Conservation (phyloP, 2,888 invertebrate genomes). For the Meandrusa payeni region DNA sequence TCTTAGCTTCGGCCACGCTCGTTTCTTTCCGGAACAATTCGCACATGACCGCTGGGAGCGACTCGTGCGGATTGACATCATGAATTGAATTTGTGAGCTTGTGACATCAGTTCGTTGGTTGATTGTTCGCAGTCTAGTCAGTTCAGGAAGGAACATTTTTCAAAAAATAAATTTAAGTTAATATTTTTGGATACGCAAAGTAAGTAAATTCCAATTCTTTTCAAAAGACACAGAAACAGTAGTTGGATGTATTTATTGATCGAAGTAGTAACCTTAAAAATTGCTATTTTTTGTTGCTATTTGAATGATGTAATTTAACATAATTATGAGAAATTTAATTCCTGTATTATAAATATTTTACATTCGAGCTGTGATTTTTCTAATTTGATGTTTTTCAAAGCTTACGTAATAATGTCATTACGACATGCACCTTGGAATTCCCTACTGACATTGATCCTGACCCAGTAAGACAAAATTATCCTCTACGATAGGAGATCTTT, state of each 20-base stretch:
- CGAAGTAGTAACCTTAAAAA: constrained; percentile 10
- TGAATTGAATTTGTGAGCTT: too few relatives aligned
- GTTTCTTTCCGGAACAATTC: constrained; percentile 3
- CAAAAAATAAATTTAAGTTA: constrained; percentile 12
- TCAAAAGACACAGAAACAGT: too few relatives aligned
- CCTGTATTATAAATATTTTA: neutral
- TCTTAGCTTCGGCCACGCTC: constrained; percentile 7
- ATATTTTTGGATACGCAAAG: constrained; percentile 6
- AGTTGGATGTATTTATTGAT: constrained; percentile 14
- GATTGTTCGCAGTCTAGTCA: constrained; percentile 1
- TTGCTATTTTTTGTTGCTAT: neutral
- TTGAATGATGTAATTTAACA: neutral
- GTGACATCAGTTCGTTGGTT: constrained; percentile 20
- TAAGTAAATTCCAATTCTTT: constrained; percentile 15
- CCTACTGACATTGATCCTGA: constrained; percentile 74
- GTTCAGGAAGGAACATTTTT: neutral
- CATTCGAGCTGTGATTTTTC: neutral
- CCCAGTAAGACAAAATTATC: constrained; percentile 37
- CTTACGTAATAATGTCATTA: constrained; percentile 73
- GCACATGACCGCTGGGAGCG: constrained; percentile 14
- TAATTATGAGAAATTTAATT: neutral
- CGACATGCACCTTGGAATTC: constrained; percentile 60
- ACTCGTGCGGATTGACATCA: constrained; percentile 1
- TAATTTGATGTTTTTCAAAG: constrained; percentile 30
- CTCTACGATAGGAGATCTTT: constrained; percentile 1